Base-by-base conservation (phyloP, 1,140 invertebrate genomes). In the Sipha flava region DNA sequence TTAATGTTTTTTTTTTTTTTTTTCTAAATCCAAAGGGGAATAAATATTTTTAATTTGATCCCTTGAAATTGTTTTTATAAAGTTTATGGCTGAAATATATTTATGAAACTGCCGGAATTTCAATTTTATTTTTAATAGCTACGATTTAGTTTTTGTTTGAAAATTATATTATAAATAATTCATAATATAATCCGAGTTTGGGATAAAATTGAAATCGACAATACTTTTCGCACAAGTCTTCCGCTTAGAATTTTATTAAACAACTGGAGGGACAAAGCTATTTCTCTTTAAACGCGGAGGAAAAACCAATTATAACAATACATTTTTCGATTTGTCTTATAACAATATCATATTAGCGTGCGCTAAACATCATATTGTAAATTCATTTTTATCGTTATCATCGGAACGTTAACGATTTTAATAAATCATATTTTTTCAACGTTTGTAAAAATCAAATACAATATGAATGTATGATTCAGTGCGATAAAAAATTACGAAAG, bases 81-180 rank as follows among this genome's bases (percentile, higher is more conserved):
- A 43, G n/a, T 66, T 66, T 40, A 14, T 12, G 5, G n/a, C 3
- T 43, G 7, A 66, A 40, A 43, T 40, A 40, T 23, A 66, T 66
- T 66, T 66, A 64, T 6, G n/a, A 40, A 64, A 64, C 3, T 4
- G 34, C 12, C 1, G 10, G 37, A 37, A 66, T 66, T 23, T 21
- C 34, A 66, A 66, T 66, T 66, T 34, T 43, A 66, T 66, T 66
- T 66, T 40, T 66, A 26, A 66, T 66, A 66, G 62, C 12, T 40
- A 66, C 40, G 34, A 66, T 66, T 66, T 66, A 66, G 21, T 5
- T 66, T 66, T 66, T 66, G 62, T 66, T 66, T 66, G 40, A 66
- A 40, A 66, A 4, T 66, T 66, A 40, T 40, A 23, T 66, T 66
- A 66, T 66, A 66, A 66, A 66, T 66, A 66, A 66, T 66, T 66